phyloP scores from a whole-genome alignment of 2,797 vertebrate species.

The Typhlichthys eigenmanni region DNA sequence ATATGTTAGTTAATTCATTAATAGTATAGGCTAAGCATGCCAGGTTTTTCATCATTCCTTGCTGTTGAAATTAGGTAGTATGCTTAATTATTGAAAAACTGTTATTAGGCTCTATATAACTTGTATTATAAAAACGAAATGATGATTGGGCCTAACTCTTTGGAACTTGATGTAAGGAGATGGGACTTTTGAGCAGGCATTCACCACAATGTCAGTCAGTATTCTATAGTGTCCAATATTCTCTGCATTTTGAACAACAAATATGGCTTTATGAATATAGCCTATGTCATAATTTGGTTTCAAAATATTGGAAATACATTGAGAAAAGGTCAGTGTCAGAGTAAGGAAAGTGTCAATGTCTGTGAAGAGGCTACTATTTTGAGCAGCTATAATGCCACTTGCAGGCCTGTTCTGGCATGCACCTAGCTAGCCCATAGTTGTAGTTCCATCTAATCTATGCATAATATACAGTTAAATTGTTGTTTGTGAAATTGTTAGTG shows the following conservation, averaged over 20 bases:
- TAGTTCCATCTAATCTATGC: slow-evolving; percentile 7
- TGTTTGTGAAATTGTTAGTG: too few species aligned
- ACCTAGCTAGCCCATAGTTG: background rate
- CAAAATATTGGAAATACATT: too few species aligned
- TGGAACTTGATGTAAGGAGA: slow-evolving; percentile 31
- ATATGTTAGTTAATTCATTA: too few species aligned
- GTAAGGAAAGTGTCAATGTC: too few species aligned
- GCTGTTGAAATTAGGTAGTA: too few species aligned
- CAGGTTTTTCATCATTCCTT: too few species aligned
- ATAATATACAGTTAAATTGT: background rate
- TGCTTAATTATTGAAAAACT: too few species aligned
- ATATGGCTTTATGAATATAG: background rate
- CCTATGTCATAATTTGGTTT: too few species aligned
- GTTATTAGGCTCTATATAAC: too few species aligned
- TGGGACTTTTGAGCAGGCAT: slow-evolving; percentile 10
- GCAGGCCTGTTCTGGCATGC: slow-evolving; percentile 20
- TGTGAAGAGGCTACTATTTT: too few species aligned
- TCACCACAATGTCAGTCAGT: background rate
- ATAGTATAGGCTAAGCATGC: too few species aligned
- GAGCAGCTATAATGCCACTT: background rate
- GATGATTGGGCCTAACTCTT: slow-evolving; percentile 17
- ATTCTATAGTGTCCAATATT: background rate
- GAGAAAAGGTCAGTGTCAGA: too few species aligned
- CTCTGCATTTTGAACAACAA: background rate
- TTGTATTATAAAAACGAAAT: slow-evolving; percentile 9